These are phyloP conservation scores for Nibea albiflora DNA, from an alignment of 2,113 vertebrate genomes.

Conservation along the genomic window DNA sequence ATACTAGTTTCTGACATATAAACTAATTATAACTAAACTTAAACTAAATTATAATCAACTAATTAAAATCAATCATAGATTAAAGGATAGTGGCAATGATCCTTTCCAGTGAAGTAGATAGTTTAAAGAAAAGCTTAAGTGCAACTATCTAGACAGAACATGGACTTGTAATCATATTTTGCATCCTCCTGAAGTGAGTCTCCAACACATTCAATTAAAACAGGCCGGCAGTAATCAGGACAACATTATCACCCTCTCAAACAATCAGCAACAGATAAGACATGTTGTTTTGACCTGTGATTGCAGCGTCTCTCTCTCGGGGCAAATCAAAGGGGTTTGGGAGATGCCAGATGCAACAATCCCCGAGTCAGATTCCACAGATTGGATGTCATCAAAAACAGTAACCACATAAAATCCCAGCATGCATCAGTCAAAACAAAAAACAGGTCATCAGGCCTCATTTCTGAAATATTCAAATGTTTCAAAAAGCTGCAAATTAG, in stretches of 20 bases:
- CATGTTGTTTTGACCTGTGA: conserved; percentile 12
- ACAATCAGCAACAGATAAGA: conserved; percentile 10
- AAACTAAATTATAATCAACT: not conserved
- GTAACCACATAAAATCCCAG: not conserved
- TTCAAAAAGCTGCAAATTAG: not conserved
- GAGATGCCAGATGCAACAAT: not conserved
- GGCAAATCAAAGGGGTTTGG: not conserved
- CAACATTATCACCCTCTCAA: conserved; percentile 11
- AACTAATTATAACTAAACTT: not conserved
- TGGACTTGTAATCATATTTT: not conserved
- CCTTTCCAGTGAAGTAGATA: not conserved
- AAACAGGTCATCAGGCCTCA: not conserved
- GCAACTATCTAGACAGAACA: not conserved
- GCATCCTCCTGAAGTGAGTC: not conserved
- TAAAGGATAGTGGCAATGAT: not conserved
- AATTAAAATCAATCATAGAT: not conserved
- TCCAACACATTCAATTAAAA: conserved; percentile 6
- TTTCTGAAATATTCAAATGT: conserved; percentile 20
- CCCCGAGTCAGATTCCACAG: not conserved
- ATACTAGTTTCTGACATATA: not conserved
- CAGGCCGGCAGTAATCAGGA: conserved; percentile 23
- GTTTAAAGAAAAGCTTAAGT: not conserved
- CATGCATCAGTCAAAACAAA: conserved; percentile 11
- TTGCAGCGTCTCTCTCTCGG: not conserved
- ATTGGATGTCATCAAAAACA: not conserved